Evolutionary conservation across 2,888 invertebrate genomes (phyloP).

Genomic region (Cephus runcator): DNA sequence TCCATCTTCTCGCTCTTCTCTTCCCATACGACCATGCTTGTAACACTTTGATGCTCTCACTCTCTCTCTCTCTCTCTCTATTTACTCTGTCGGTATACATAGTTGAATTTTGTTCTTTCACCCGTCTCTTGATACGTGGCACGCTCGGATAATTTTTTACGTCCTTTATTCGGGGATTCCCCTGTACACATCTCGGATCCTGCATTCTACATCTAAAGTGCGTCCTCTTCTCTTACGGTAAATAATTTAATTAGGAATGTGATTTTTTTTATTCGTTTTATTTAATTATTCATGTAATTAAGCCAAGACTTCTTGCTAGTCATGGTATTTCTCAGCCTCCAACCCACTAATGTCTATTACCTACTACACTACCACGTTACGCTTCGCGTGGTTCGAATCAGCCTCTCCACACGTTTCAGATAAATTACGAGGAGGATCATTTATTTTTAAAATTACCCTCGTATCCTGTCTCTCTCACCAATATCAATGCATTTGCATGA

Average conservation of each 20-base stretch:
- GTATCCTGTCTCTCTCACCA: constrained; percentile 29
- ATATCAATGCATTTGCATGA: constrained; percentile 43
- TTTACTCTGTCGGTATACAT: neutral
- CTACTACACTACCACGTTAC: neutral
- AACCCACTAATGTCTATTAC: neutral
- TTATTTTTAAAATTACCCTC: constrained; percentile 32
- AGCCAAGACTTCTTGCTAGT: neutral
- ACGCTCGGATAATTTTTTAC: neutral
- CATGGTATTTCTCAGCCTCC: neutral
- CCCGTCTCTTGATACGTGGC: neutral
- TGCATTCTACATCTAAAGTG: neutral
- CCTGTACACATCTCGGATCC: neutral
- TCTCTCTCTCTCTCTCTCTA: neutral
- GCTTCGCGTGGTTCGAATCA: neutral
- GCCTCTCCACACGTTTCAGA: constrained; percentile 21
- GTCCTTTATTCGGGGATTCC: neutral
- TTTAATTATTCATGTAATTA: neutral
- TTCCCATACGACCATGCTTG: too few species aligned
- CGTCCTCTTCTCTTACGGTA: neutral
- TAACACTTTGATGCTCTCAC: too few species aligned
- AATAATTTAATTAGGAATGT: neutral
- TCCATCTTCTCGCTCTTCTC: neutral
- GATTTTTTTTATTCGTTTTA: neutral
- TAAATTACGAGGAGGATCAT: constrained; percentile 43
- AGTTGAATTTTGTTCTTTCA: neutral